phyloP scores from a whole-genome alignment of 2,113 vertebrate genomes.

The Bos javanicus region DNA sequence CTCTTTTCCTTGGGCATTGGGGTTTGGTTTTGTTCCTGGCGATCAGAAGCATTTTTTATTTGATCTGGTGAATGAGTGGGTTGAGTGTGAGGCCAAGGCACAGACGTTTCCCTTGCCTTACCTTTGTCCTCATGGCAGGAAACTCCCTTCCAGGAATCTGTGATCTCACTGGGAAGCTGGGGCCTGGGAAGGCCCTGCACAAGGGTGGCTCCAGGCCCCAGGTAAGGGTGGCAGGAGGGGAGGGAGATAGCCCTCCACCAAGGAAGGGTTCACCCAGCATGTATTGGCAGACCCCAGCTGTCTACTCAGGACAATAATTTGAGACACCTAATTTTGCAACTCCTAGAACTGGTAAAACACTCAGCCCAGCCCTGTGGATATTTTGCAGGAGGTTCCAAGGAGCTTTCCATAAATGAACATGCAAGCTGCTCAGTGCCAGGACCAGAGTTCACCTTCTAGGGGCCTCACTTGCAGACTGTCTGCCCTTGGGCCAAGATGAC shows the following conservation, averaged over 20 bases:
- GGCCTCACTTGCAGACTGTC: not conserved
- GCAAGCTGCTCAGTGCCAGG: not conserved
- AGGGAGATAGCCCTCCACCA: not conserved
- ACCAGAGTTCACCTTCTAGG: not conserved
- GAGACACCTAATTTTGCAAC: not conserved
- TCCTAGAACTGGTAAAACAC: not conserved
- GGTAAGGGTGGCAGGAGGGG: not conserved
- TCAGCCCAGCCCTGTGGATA: not conserved
- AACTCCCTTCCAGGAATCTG: not conserved
- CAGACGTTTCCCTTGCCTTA: not conserved
- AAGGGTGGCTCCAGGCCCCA: not conserved
- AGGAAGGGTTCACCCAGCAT: not conserved
- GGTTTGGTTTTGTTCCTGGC: not conserved
- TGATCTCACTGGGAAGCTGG: not conserved
- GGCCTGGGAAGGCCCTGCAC: not conserved
- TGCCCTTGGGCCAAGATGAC: not conserved
- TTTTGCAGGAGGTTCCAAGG: not conserved
- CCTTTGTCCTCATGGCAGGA: not conserved
- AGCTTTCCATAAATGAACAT: not conserved
- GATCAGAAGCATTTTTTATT: not conserved
- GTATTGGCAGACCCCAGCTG: not conserved
- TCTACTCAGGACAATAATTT: not conserved
- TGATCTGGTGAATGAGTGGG: not conserved
- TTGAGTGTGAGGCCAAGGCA: not conserved
- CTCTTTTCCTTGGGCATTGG: not conserved